Base-by-base conservation (phyloP, 2,888 invertebrate genomes). In the Eupsilia transversa region DNA sequence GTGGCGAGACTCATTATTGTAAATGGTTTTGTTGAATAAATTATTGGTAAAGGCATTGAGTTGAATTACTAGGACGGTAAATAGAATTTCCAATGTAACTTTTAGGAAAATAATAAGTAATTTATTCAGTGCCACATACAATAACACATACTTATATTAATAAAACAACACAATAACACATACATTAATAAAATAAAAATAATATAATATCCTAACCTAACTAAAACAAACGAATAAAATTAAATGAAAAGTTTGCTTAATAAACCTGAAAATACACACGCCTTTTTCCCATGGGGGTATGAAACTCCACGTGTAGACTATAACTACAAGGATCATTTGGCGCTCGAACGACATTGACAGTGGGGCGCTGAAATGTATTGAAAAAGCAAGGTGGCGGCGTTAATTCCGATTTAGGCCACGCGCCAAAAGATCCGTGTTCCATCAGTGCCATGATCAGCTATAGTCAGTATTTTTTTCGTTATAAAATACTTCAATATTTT, bases 1-100 rank as follows among this genome's bases (percentile, higher is more conserved):
- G 38, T 63, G 57, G 43, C 9, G 60, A 7, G 27, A 27, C 41
- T 74, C 84, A 79, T 82, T 84, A 84, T 57, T 60, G 57, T 65
- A 56, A 84, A 82, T 74, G 57, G 71, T 64, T 65, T 61, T 59
- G 46, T 41, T 79, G 80, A 84, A 82, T 84, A 68, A 83, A 54
- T 79, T 66, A 84, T 79, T 68, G 57, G 3, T 71, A 46, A 33
- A 67, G 30, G 65, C 65, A 67, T 43, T 63, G 33, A 66, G 46
- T 67, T 9, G 1, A 38, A 60, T 56, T 14, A 41, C 33, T 38
- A 30, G 6, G 17, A 30, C 27, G 10, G 14, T 20, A 41, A 46
- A 59, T 59, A 63, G 14, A 59, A 59, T 57, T 49, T 56, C 4
- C 12, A 68, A 46, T n/a, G n/a, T n/a, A n/a, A n/a, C n/a, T n/a